Percentiles rank a stretch among this genome's conserved stretches.
Conservation (phyloP, 2,888 invertebrate species). For the Hydropsyche betteni region DNA sequence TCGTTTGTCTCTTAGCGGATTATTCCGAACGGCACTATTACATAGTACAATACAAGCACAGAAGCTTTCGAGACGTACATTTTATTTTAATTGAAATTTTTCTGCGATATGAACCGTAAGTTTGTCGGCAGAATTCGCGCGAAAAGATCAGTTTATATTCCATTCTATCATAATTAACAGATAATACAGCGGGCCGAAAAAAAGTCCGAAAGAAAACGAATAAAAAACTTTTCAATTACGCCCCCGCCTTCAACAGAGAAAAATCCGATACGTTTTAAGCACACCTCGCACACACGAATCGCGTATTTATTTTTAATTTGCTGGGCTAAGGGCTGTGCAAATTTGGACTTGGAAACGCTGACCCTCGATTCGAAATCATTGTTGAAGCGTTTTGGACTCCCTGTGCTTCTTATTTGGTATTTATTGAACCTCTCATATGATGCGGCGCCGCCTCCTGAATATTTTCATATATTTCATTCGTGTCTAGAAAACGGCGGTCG, state of each 20-base stretch:
- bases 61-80: background rate
- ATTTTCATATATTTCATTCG: slow-evolving; percentile 21
- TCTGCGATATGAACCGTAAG: background rate
- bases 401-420: background rate
- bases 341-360: background rate
- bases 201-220: too few relatives aligned
- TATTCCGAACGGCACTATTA: slow-evolving; percentile 5
- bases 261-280: too few relatives aligned
- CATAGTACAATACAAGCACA: background rate
- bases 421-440: background rate
- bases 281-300: too few relatives aligned
- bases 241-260: too few relatives aligned
- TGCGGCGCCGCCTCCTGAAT: background rate
- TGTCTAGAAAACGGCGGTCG: background rate
- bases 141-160: too few relatives aligned
- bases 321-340: background rate
- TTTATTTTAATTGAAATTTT: background rate
- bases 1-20: slow-evolving; percentile 10
- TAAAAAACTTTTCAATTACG: too few relatives aligned
- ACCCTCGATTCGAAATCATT: background rate
- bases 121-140: background rate
- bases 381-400: background rate
- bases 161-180: too few relatives aligned
- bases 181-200: too few relatives aligned
- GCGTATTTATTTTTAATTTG: too few relatives aligned